A percentile compares a stretch with the other conserved stretches of the same genome.
Conservation (phyloP, 2,888 invertebrate species). For the Drosophila gaucha region DNA sequence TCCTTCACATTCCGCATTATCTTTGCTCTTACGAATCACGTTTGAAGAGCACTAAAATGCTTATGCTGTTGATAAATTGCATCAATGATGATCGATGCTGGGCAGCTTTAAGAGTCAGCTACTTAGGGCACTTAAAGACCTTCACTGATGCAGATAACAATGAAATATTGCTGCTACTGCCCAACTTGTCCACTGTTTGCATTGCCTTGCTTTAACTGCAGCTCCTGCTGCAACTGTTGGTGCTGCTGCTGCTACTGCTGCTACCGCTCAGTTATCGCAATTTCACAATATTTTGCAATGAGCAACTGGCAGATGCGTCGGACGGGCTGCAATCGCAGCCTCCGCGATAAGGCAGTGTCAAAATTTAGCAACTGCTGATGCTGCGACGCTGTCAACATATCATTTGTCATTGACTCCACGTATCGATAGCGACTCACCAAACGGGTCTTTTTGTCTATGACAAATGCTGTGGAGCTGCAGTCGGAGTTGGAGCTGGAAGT, state of each 20-base stretch:
- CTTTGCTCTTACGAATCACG: constrained; percentile 1
- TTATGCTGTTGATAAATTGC: constrained; percentile 41
- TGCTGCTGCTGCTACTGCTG: not conserved
- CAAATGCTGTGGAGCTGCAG: constrained; percentile 47
- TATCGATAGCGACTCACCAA: constrained; percentile 56
- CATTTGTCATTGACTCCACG: constrained; percentile 66
- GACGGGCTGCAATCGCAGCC: constrained; percentile 31
- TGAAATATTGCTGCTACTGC: constrained; percentile 57
- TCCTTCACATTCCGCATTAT: not conserved
- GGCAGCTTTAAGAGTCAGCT: constrained; percentile 35
- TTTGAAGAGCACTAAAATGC: constrained; percentile 23
- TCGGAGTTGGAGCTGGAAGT: constrained; percentile 17
- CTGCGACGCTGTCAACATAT: constrained; percentile 74
- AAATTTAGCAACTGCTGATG: constrained; percentile 72
- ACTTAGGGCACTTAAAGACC: constrained; percentile 58
- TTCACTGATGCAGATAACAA: constrained; percentile 58
- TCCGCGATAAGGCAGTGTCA: constrained; percentile 75
- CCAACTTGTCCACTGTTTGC: constrained; percentile 3
- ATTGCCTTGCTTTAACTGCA: constrained; percentile 8
- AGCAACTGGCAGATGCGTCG: constrained; percentile 37
- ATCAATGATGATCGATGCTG: constrained; percentile 69
- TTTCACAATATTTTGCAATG: constrained; percentile 50
- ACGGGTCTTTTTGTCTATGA: constrained; percentile 68
- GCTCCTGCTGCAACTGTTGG: constrained; percentile 2
- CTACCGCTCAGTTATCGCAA: constrained; percentile 8